Percentiles rank a stretch among this genome's conserved stretches.
Evolutionary conservation across 2,113 vertebrate genomes (phyloP).

Genomic region (Pelobates fuscus): DNA sequence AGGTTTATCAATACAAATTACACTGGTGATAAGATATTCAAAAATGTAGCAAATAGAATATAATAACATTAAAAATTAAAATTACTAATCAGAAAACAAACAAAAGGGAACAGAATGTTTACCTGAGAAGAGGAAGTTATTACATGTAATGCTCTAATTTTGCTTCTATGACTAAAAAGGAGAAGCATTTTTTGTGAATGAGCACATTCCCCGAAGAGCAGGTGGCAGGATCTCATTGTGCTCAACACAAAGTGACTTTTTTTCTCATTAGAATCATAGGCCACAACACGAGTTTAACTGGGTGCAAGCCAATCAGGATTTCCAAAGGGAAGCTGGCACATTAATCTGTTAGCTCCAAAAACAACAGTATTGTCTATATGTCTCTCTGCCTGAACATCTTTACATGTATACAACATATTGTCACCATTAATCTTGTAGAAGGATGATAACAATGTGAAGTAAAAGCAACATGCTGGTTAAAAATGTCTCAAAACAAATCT

Average conservation of each 20-base stretch:
- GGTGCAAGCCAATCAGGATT: not conserved
- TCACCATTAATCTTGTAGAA: too few species aligned
- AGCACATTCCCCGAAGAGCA: slow-evolving; percentile 7
- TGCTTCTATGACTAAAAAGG: slow-evolving; percentile 12
- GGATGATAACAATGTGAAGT: too few species aligned
- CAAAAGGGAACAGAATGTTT: not conserved
- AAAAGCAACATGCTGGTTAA: too few species aligned
- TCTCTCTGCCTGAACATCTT: too few species aligned
- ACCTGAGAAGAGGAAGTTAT: slow-evolving; percentile 11
- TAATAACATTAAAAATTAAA: too few species aligned
- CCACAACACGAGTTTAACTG: slow-evolving; percentile 14
- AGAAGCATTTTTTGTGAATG: slow-evolving; percentile 11
- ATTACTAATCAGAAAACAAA: too few species aligned
- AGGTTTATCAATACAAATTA: too few species aligned
- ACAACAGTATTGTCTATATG: slow-evolving; percentile 22
- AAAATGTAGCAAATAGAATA: too few species aligned
- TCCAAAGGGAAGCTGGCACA: slow-evolving; percentile 16
- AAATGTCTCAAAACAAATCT: too few species aligned
- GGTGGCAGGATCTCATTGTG: slow-evolving; percentile 36
- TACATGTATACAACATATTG: too few species aligned
- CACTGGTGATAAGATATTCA: too few species aligned
- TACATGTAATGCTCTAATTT: not conserved
- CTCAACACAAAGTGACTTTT: not conserved
- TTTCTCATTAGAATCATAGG: not conserved
- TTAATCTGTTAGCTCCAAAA: too few species aligned